Evolutionary conservation across 2,113 vertebrate species (phyloP).

Genomic region (Shinisaurus crocodilurus): DNA sequence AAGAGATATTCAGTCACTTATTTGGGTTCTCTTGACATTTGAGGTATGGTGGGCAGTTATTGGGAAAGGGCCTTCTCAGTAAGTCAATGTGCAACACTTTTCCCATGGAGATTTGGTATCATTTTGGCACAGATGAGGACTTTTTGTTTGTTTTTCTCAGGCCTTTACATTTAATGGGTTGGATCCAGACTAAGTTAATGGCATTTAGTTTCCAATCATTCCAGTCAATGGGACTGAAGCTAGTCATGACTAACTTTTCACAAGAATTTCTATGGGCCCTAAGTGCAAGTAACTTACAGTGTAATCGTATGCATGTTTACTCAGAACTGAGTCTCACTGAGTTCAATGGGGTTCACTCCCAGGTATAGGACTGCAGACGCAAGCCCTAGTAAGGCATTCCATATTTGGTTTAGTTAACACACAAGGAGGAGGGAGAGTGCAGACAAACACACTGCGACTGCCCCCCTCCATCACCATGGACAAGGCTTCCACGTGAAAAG

Average conservation of each 20-base stretch:
- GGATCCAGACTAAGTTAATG: background rate
- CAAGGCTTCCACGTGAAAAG: too few species aligned
- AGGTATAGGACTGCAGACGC: too few species aligned
- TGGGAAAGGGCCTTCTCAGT: too few species aligned
- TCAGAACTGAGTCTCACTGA: background rate
- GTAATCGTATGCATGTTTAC: background rate
- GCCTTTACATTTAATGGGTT: background rate
- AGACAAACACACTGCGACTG: too few species aligned
- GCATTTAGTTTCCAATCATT: background rate
- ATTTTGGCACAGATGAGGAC: background rate
- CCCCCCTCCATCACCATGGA: too few species aligned
- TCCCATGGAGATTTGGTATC: background rate
- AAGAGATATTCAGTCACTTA: background rate
- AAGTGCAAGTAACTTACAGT: background rate
- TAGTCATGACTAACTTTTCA: background rate
- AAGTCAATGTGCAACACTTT: background rate
- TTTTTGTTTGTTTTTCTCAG: background rate
- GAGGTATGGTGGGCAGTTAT: background rate
- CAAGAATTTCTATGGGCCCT: too few species aligned
- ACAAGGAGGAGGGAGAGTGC: too few species aligned
- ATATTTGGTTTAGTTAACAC: too few species aligned
- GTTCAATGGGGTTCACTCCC: too few species aligned
- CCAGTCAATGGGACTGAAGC: background rate
- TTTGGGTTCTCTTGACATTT: background rate
- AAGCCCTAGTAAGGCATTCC: too few species aligned